These are phyloP conservation scores for Elymnias hypermnestra DNA, from an alignment of 1,140 invertebrate species.

Conservation along the genomic window DNA sequence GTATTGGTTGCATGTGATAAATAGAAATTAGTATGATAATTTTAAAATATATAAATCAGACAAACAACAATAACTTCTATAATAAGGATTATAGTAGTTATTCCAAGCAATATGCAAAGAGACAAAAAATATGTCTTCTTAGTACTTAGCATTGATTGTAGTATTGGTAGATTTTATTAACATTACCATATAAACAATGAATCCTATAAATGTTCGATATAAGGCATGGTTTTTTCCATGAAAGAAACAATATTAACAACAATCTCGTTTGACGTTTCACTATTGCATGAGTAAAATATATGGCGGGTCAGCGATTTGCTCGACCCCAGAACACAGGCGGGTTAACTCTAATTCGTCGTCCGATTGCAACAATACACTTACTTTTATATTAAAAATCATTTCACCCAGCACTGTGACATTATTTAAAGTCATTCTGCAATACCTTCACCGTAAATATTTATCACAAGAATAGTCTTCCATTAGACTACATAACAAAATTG, in stretches of 20 bases:
- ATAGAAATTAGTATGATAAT: too few relatives aligned
- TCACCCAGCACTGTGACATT: conserved; percentile 28
- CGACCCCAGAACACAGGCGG: conserved; percentile 32
- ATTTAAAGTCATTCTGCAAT: conserved; percentile 34
- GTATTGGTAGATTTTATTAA: conserved; percentile 1
- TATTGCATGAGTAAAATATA: conserved; percentile 69
- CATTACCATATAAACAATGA: background rate
- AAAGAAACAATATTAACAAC: conserved; percentile 36
- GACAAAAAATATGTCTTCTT: conserved; percentile 45
- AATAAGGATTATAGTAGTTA: too few relatives aligned
- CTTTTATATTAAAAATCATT: conserved; percentile 28
- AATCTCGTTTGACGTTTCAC: conserved; percentile 70
- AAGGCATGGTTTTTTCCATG: conserved; percentile 7
- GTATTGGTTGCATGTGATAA: too few relatives aligned
- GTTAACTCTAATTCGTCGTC: too few relatives aligned
- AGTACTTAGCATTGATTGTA: conserved; percentile 10
- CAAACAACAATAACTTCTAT: background rate
- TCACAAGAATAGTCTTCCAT: conserved; percentile 67
- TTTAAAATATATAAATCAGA: background rate
- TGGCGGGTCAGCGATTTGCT: conserved; percentile 60
- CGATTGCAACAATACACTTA: background rate
- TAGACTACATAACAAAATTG: conserved; percentile 70
- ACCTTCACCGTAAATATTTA: conserved; percentile 70
- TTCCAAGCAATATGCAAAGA: conserved; percentile 23
- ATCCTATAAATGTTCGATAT: background rate